Evolutionary conservation across 2,797 vertebrate species (phyloP).

Genomic region (Nannoperca obscura): DNA sequence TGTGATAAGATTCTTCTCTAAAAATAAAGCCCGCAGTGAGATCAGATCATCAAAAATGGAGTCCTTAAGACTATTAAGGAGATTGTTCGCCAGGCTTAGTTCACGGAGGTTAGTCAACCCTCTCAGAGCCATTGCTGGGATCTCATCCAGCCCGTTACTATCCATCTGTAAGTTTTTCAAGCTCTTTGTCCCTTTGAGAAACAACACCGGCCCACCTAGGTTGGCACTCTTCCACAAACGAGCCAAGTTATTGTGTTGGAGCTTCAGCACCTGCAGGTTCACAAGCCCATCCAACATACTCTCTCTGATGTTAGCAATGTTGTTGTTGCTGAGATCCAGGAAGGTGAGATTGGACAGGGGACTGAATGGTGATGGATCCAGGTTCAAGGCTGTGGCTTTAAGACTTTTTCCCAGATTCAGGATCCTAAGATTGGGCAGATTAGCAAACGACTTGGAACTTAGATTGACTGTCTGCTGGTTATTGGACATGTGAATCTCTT

Average conservation of each 20-base stretch:
- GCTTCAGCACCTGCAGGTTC: conserved; percentile 88
- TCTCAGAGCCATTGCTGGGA: conserved; percentile 86
- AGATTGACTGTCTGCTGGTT: conserved; percentile 86
- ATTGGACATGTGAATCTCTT: conserved; percentile 88
- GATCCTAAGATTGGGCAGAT: conserved; percentile 84
- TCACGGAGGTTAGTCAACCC: conserved; percentile 84
- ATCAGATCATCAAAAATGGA: conserved; percentile 87
- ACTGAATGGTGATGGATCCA: conserved; percentile 89
- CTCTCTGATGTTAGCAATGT: conserved; percentile 90
- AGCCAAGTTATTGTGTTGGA: conserved; percentile 97
- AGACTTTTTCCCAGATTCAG: conserved; percentile 88
- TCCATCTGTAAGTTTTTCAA: conserved; percentile 88
- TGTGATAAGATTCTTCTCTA: conserved; percentile 94
- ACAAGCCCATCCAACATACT: conserved; percentile 86
- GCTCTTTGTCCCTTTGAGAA: conserved; percentile 83
- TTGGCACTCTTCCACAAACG: conserved; percentile 93
- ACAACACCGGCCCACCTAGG: conserved; percentile 90
- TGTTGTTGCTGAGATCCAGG: conserved; percentile 96
- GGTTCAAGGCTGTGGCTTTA: conserved; percentile 77
- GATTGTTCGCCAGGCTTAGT: conserved; percentile 88
- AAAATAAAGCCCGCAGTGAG: conserved; percentile 83
- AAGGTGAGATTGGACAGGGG: conserved; percentile 86
- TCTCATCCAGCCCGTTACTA: conserved; percentile 94
- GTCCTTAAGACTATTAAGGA: conserved; percentile 87
- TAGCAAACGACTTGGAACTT: conserved; percentile 85